Base-by-base conservation (phyloP, 2,113 vertebrate species). In the Sylvietta virens region DNA sequence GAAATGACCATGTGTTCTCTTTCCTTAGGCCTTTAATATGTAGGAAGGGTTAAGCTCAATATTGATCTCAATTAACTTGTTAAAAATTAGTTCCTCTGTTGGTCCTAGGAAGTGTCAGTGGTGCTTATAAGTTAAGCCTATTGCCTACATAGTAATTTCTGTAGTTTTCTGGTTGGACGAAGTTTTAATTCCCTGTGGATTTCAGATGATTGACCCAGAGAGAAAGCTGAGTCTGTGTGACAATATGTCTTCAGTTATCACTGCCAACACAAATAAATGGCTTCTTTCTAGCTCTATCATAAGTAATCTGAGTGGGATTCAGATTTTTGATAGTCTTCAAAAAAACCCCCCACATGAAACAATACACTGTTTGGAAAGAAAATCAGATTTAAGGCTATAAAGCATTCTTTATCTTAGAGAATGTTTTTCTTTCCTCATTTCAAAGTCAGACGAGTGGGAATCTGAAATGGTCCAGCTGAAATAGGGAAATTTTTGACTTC, bases 241-340 rank as follows among this genome's bases (percentile, higher is more conserved):
- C 97, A 98, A 97, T 97, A 97, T 72, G 97, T 97, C 97, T 97
- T 98, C 97, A 98, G 94, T 98, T 97, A 98, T 93, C 97, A 97
- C 93, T 98, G 98, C 98, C 98, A 98, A 98, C 94, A 98, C 95
- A 98, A 98, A 98, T 98, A 98, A 97, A 98, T 98, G 92, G 93
- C 95, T 98, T 94, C 89, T 98, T 95, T 96, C 88, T 94, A 83
- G 84, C 90, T 97, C 96, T 96, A 97, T 97, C 96, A 92, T 94
- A 93, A 97, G 97, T 98, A 98, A 98, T 98, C 97, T 98, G 98
- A 98, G 98, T 88, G 94, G 94, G 97, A 98, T 97, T 97, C 96
- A 97, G 97, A 97, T 98, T 97, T 98, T 97, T 98, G 97, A 97
- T 98, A 98, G 97, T 97, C 97, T 97, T 97, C 69, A 90, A 93